Base-by-base conservation (phyloP, 2,888 invertebrate species). In the Meandrusa payeni region DNA sequence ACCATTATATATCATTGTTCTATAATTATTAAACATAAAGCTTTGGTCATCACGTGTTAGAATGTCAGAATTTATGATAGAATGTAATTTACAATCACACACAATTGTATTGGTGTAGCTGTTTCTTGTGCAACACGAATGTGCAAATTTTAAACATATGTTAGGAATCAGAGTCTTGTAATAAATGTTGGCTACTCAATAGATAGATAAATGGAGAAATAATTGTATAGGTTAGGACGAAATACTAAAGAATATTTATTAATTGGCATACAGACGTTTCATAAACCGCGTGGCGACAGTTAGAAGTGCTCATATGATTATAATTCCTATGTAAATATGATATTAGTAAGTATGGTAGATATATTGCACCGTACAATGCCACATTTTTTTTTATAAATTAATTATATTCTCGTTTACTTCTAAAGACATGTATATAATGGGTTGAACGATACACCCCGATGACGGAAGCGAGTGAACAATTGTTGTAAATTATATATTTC, bases 281-380 rank as follows among this genome's bases (percentile, higher is more conserved):
- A 33, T 34, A 39, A 33, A 33, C 13, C 34, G 36, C 29, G 49
- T 57, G 55, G 58, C 59, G 57, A 47, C 47, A 55, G 47, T 55
- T 50, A 54, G 13, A 49, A 40, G 55, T 67, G 64, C 67, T 62
- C 63, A 65, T 57, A 51, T 66, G 64, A 62, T 60, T 54, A 47
- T 65, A 74, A 76, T 66, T 83, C 83, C 83, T 83, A 79, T 86
- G 85, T 85, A 85, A 66, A 85, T 86, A 85, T 65, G 64, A 85
- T 85, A 85, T 66, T 49, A 59, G 46, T 54, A 56, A 57, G 59
- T 57, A 54, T 53, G 63, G 58, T 60, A 54, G 39, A 40, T 54
- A 43, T 53, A 53, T 46, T 49, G 24, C 47, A 48, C 52, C 51
- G 44, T 51, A 42, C 53, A 47, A 47, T 51, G 51, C 48, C 58